Evolutionary conservation across 1,140 invertebrate genomes (phyloP), one percentile per base, ranked within the genome.

Genomic region (Bombus haemorrhoidalis): DNA sequence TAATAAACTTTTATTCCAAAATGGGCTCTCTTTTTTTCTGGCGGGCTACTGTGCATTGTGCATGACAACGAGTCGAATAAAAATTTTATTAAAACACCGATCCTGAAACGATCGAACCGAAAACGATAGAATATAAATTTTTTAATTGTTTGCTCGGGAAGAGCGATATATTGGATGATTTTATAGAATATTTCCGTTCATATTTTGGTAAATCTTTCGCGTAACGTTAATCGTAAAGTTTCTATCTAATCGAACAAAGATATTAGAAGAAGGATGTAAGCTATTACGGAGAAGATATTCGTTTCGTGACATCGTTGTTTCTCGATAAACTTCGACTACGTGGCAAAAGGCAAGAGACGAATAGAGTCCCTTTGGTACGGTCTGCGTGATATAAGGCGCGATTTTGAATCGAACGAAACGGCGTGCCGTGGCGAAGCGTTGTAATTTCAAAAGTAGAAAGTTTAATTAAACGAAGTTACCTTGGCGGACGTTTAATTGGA

Each of bases 401-500:
- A 59, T 59, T 59, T 80, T n/a, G 12, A 68, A 43, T 12, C 32
- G 15, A 69, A 37, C 15, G 28, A 53, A 32, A 79, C 22, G 9
- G 18, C 18, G 47, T 53, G 47, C n/a, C 15, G 18, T 6, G 22
- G 1, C 4, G n/a, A 28, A 1, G 39, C 2, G 22, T 10, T 74
- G 32, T 34, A 34, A 74, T 37, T 76, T 59, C 34, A 28, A 12
- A 25, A 59, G 13, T 53, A 25, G 25, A 34, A 34, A 47, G 22
- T 66, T 82, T 75, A 82, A 82, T 82, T 82, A 64, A 75, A 75
- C 39, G 25, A 4, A 57, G 39, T 41, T 69, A 6, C 25, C 18
- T n/a, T 9, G 34, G 37, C 13, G 22, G n/a, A 22, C n/a, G 13
- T 73, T 73, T 34, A 18, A 47, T 74, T 64, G 22, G 8, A 59